Evolutionary conservation across 2,888 invertebrate genomes (phyloP), one percentile per base, ranked within the genome.

Genomic region (Serrognathus titanus): DNA sequence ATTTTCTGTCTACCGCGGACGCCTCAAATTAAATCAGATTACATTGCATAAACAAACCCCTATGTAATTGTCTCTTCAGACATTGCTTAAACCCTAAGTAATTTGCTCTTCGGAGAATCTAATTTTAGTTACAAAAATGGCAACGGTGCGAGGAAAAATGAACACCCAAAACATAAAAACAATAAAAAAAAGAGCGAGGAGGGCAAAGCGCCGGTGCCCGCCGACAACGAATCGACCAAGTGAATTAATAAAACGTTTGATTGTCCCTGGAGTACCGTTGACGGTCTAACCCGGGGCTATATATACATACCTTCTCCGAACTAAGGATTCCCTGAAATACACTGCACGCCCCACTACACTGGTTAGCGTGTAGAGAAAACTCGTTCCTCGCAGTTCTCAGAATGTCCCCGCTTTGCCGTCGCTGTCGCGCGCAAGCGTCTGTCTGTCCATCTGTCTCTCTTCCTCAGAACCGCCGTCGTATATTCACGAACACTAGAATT

Each of bases 301-400:
- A 56, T 47, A 56, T 50, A 68, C 63, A 65, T 68, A 67, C 67
- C 67, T 74, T 74, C 74, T 69, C 59, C 71, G 74, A 75, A 75
- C 63, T 64, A 69, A 71, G 70, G 73, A 71, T 75, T 75, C 75
- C 73, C 73, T 71, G 75, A 74, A 75, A 71, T 71, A 71, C 71
- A 62, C 56, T 51, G 63, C 66, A 62, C 65, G 64, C 57, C 63
- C 63, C 65, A 59, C 65, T 55, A 54, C 54, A 48, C 41, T 38
- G 36, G 54, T 75, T 74, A 72, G 67, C 72, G 71, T 70, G 75
- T 74, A 75, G 71, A 68, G 74, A 74, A 75, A 75, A 74, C 74
- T 73, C 72, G 75, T 75, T 75, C 69, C 71, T 68, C 66, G 65
- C 66, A 61, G 55, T 75, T 75, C 75, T 66, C 63, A 71, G 74